Percentiles rank a stretch among this genome's conserved stretches.
Evolutionary conservation across 2,888 invertebrate genomes (phyloP).

Genomic region (Aspidapion aeneum): DNA sequence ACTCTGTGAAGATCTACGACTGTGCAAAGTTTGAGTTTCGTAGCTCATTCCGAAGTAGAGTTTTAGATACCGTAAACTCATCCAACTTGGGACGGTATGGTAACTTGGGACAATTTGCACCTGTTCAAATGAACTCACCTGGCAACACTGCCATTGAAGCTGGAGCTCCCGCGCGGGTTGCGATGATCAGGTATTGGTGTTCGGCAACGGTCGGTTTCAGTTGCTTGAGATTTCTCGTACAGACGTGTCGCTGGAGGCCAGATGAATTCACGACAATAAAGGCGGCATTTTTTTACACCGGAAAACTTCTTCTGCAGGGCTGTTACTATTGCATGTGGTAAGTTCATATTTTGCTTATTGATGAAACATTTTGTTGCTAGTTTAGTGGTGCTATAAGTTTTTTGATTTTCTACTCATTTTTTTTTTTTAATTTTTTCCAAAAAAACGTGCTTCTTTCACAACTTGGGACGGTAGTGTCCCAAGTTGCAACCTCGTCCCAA

Average conservation of each 20-base stretch:
- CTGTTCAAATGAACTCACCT: not conserved
- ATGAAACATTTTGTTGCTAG: not conserved
- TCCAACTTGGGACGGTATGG: not conserved
- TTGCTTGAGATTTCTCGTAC: not conserved
- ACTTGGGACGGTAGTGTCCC: no score
- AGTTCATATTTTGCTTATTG: not conserved
- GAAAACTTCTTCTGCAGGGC: not conserved
- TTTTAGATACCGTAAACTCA: no score
- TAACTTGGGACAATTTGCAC: conserved; percentile 2
- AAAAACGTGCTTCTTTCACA: not conserved
- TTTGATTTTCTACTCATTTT: not conserved
- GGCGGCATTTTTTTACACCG: not conserved
- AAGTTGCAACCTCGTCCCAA: no score
- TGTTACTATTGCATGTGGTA: not conserved
- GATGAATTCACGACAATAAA: not conserved
- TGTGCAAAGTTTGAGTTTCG: no score
- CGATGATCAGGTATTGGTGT: not conserved
- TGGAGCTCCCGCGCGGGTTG: not conserved
- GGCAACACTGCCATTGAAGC: not conserved
- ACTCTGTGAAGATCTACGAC: no score
- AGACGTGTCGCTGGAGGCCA: not conserved
- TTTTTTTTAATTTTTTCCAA: not conserved
- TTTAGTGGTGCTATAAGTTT: not conserved
- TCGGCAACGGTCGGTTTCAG: not conserved
- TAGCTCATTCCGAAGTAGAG: no score